These are phyloP conservation scores for Drosophila littoralis DNA, from an alignment of 1,140 invertebrate genomes.

Conservation along the genomic window DNA sequence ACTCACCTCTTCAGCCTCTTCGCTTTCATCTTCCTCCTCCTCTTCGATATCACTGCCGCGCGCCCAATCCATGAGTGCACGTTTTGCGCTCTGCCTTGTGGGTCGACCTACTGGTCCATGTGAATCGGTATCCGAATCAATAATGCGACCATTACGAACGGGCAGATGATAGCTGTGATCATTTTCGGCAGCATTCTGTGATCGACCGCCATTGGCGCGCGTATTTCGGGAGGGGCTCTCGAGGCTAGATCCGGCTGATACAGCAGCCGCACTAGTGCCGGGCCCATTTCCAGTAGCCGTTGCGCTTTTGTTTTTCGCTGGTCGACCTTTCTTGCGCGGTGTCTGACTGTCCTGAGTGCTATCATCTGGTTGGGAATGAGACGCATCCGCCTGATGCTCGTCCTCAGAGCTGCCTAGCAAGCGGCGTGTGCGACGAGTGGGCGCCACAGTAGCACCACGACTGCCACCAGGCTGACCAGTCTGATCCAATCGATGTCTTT, in stretches of 20 bases:
- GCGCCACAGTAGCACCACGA: conserved; percentile 10
- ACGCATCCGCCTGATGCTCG: conserved; percentile 36
- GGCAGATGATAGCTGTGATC: conserved; percentile 83
- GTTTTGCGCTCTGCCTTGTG: conserved; percentile 71
- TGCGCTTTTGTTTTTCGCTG: conserved; percentile 28
- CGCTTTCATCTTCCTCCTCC: conserved; percentile 69
- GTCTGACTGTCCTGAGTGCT: conserved; percentile 77
- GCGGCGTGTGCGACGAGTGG: conserved; percentile 55
- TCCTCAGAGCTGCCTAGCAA: conserved; percentile 67
- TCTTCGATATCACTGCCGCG: conserved; percentile 73
- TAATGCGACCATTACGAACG: conserved; percentile 74
- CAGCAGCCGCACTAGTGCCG: conserved; percentile 62
- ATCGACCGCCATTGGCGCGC: conserved; percentile 60
- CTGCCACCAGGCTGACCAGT: conserved; percentile 16
- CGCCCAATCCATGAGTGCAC: conserved; percentile 72
- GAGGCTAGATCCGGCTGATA: conserved; percentile 38
- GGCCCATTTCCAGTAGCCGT: conserved; percentile 50
- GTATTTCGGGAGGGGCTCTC: conserved; percentile 73
- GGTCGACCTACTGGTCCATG: conserved; percentile 63
- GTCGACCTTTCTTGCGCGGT: conserved; percentile 62
- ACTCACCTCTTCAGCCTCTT: conserved; percentile 76
- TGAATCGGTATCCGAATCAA: conserved; percentile 78
- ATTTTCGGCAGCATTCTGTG: conserved; percentile 66
- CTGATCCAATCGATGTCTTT: conserved; percentile 34
- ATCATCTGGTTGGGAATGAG: conserved; percentile 69